Base-by-base conservation (phyloP, 2,113 vertebrate species). In the Ahaetulla prasina region DNA sequence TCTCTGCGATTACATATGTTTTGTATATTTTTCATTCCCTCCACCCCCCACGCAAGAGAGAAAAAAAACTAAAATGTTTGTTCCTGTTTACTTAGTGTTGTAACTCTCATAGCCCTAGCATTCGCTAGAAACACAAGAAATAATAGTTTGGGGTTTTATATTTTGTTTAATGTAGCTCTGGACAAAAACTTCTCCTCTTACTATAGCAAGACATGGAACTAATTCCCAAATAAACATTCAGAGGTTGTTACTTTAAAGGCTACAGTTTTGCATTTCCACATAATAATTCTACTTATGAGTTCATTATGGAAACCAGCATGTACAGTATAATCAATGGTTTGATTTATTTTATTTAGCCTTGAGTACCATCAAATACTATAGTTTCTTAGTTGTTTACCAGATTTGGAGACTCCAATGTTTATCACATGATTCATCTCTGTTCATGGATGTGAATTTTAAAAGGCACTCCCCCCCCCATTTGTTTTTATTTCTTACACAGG, bases 401-500 rank as follows among this genome's bases (percentile, higher is more conserved):
- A 80, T 80, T 22, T 80, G 8, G 35, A 80, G 18, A 22, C 18
- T 43, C 35, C 35, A 43, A 10, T 80, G 8, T 80, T 22, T 43
- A 87, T 35, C 20, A 49, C 25, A 68, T n/a, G 16, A 30, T 87
- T 92, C 57, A 80, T 53, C 68, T n/a, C 22, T 87, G 12, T 22
- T 86, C 60, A 45, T 89, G 63, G 89, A 50, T 4, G 52, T 4
- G 1, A 90, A 68, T 89, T 86, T 93, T 92, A 80, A 95, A 95
- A 6, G 50, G 3, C 89, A 92, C 74, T 49, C 86, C 94, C 93
- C 96, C 92, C 93, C 96, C 92, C 93, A 60, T 80, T 55, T 47
- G 2, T 94, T 63, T 11, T 89, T 27, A 87, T 89, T 92, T 94
- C 30, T 94, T 91, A 63, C 94, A 92, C 93, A 99, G 99, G 99